These are phyloP conservation scores for Alethe castanea DNA, from an alignment of 2,113 vertebrate species.

Conservation along the genomic window DNA sequence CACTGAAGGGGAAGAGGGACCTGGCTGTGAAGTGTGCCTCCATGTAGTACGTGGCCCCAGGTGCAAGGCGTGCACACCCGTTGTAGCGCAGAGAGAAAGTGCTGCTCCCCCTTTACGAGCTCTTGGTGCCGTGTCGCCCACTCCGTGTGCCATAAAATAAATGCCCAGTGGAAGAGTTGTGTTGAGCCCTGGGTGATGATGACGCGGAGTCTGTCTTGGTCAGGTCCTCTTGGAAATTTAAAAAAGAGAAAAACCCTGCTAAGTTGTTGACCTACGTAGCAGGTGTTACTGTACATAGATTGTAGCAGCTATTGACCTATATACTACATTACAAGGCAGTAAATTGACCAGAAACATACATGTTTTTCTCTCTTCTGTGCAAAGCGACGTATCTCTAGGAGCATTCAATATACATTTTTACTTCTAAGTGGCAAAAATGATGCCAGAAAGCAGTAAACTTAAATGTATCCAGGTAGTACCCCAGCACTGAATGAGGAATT, in stretches of 20 bases:
- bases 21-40: background rate
- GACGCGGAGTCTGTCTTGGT: background rate
- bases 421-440: background rate
- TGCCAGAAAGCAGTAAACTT: background rate
- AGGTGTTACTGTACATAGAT: background rate
- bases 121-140: fast-evolving
- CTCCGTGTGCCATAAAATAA: background rate
- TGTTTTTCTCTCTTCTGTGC: background rate
- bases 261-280: background rate
- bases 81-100: background rate
- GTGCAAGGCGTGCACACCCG: background rate
- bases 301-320: background rate
- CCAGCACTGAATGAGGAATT: background rate
- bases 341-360: background rate
- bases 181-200: background rate
- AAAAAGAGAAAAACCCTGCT: background rate
- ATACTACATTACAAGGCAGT: background rate
- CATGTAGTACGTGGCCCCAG: background rate
- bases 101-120: background rate
- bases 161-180: background rate
- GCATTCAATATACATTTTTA: background rate
- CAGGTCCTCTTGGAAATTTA: background rate
- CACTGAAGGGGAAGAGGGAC: background rate
- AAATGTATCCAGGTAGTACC: background rate
- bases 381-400: background rate